These are phyloP conservation scores for Brachionus angularis DNA, from an alignment of 1,140 invertebrate genomes.

Conservation along the genomic window DNA sequence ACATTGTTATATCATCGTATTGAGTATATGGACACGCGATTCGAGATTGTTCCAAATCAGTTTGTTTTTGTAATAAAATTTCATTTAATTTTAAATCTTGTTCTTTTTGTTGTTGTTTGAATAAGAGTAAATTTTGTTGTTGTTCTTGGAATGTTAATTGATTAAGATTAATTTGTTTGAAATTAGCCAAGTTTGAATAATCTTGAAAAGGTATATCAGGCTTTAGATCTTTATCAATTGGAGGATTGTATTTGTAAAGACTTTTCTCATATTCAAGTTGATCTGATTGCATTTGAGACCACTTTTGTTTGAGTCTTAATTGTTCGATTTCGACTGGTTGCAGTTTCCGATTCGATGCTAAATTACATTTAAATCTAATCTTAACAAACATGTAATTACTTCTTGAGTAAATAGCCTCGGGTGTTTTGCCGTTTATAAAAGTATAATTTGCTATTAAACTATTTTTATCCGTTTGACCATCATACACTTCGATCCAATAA, in stretches of 20 bases:
- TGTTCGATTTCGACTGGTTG: slow-evolving; percentile 6
- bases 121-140: neutral
- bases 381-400: slow-evolving; percentile 39
- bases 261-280: slow-evolving; percentile 20
- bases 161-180: no score
- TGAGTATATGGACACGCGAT: slow-evolving; percentile 27
- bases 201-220: neutral
- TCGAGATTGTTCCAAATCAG: neutral
- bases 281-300: slow-evolving; percentile 16
- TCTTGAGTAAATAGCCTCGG: slow-evolving; percentile 18
- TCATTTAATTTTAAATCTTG: slow-evolving; percentile 17
- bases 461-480: slow-evolving; percentile 33
- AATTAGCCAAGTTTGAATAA: neutral
- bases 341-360: neutral
- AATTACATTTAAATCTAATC: slow-evolving; percentile 31
- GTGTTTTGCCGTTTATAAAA: slow-evolving; percentile 40
- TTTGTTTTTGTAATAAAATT: slow-evolving; percentile 9
- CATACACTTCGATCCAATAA: slow-evolving; percentile 38
- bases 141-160: neutral
- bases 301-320: neutral
- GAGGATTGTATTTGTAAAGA: neutral
- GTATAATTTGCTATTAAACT: slow-evolving; percentile 25
- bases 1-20: slow-evolving; percentile 38
- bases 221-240: neutral
- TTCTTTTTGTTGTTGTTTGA: neutral